phyloP scores from a whole-genome alignment of 2,888 invertebrate genomes.

The Muscina levida region DNA sequence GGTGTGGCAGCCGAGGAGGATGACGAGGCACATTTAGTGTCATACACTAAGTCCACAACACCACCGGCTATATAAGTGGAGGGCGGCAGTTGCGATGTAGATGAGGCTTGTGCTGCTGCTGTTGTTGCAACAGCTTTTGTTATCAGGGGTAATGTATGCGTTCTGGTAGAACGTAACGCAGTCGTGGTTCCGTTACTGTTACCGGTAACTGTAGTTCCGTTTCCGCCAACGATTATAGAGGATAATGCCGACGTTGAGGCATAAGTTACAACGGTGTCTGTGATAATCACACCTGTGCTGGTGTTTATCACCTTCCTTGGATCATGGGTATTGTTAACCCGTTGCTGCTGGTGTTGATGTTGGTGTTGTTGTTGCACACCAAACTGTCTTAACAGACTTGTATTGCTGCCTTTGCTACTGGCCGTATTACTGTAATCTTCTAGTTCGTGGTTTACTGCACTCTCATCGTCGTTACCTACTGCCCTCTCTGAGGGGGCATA shows the following conservation, averaged over 20 bases:
- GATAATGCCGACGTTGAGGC: constrained; percentile 45
- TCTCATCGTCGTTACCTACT: constrained; percentile 50
- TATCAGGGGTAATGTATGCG: constrained; percentile 56
- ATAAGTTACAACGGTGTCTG: constrained; percentile 53
- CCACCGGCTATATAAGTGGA: constrained; percentile 56
- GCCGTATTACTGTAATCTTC: constrained; percentile 46
- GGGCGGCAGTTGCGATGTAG: constrained; percentile 19
- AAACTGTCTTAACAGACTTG: constrained; percentile 45
- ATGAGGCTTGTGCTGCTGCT: constrained; percentile 10
- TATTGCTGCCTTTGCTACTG: constrained; percentile 55
- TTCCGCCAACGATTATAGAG: constrained; percentile 53
- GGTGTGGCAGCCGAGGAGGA: constrained; percentile 23
- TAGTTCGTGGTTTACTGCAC: constrained; percentile 61
- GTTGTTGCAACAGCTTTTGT: constrained; percentile 29
- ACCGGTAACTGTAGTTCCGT: constrained; percentile 50
- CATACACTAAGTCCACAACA: constrained; percentile 42
- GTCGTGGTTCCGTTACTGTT: constrained; percentile 42
- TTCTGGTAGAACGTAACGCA: constrained; percentile 51
- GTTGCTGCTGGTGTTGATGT: constrained; percentile 45
- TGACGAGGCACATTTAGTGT: constrained; percentile 32
- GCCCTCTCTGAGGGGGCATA: constrained; percentile 45
- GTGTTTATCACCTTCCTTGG: constrained; percentile 56
- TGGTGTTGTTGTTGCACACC: constrained; percentile 29
- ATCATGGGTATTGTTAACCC: constrained; percentile 51
- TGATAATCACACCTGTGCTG: constrained; percentile 52